A percentile compares a stretch with the other conserved stretches of the same genome.
Evolutionary conservation across 2,797 vertebrate genomes (phyloP).

Genomic region (Karalla daura): DNA sequence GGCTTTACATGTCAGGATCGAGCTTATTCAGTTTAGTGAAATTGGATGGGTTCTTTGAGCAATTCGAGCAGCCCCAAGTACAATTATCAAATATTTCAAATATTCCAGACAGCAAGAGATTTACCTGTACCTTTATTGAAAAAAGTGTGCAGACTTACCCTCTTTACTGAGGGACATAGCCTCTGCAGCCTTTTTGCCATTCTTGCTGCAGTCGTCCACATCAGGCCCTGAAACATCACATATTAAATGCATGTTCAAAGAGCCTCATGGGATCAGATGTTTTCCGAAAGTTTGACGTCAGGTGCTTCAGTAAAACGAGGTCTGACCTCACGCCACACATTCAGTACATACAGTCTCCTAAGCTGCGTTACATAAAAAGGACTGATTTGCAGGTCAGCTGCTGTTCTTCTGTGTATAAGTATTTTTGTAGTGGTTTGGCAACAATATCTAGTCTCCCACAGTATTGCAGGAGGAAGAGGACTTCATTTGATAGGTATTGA

Average conservation of each 20-base stretch:
- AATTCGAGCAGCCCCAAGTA: neutral
- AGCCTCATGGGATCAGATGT: neutral
- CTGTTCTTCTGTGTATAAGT: neutral
- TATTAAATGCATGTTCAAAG: slow-evolving; percentile 26
- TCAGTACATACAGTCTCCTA: slow-evolving; percentile 13
- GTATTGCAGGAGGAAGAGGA: neutral
- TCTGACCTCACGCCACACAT: slow-evolving; percentile 1
- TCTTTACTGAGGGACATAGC: slow-evolving; percentile 95
- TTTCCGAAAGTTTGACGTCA: slow-evolving; percentile 6
- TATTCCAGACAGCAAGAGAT: neutral
- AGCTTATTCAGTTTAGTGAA: too few relatives aligned
- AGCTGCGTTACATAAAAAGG: slow-evolving; percentile 32
- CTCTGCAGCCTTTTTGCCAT: slow-evolving; percentile 87
- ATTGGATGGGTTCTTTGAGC: neutral
- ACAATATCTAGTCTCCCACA: neutral
- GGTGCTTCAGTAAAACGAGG: slow-evolving; percentile 2
- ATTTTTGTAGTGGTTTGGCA: neutral
- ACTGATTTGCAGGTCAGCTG: slow-evolving; percentile 36
- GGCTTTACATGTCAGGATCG: neutral
- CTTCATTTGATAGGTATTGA: slow-evolving; percentile 54
- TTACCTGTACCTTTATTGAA: neutral
- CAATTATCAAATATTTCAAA: neutral
- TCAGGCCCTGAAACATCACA: slow-evolving; percentile 81
- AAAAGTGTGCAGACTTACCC: slow-evolving; percentile 79
- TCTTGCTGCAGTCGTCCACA: slow-evolving; percentile 89